Conservation (phyloP, 64 coral and sea anemone species). For the Acropora yongei region DNA sequence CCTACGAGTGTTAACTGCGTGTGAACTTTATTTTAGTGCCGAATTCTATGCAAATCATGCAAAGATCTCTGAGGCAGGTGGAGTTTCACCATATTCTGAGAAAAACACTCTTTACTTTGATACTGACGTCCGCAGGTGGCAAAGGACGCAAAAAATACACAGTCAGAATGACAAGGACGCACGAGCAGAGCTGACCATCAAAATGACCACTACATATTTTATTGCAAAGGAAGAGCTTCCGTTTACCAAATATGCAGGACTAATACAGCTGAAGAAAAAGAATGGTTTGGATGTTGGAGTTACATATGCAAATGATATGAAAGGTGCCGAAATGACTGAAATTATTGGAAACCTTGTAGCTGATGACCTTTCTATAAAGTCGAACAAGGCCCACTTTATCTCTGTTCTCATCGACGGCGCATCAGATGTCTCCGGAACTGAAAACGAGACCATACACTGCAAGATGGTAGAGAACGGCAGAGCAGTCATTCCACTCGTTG, state of each 20-base stretch:
- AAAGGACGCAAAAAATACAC: slow-evolving; percentile 27
- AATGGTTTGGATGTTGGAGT: slow-evolving; percentile 4
- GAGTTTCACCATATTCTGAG: slow-evolving; percentile 30
- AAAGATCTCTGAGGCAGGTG: slow-evolving; percentile 41
- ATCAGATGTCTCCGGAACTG: neutral
- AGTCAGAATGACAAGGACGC: slow-evolving; percentile 43
- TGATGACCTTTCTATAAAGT: slow-evolving; percentile 6
- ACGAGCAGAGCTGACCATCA: slow-evolving; percentile 38
- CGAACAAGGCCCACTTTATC: neutral
- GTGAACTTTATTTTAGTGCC: too few species aligned
- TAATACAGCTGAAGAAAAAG: neutral
- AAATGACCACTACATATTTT: slow-evolving; percentile 48
- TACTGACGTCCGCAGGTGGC: slow-evolving; percentile 36
- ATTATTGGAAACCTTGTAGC: neutral
- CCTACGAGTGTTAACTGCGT: too few species aligned
- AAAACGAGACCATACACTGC: slow-evolving; percentile 19
- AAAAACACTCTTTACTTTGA: slow-evolving; percentile 48
- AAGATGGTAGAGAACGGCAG: slow-evolving; percentile 9
- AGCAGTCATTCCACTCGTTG: slow-evolving; percentile 6
- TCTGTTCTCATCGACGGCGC: neutral
- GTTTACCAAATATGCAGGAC: neutral
- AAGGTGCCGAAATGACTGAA: slow-evolving; percentile 27
- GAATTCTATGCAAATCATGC: neutral
- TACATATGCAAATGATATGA: neutral
- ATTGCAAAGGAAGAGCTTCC: slow-evolving; percentile 39